Evolutionary conservation across 2,888 invertebrate genomes (phyloP), one percentile per base, ranked within the genome.

Genomic region (Drosophila neotestacea): DNA sequence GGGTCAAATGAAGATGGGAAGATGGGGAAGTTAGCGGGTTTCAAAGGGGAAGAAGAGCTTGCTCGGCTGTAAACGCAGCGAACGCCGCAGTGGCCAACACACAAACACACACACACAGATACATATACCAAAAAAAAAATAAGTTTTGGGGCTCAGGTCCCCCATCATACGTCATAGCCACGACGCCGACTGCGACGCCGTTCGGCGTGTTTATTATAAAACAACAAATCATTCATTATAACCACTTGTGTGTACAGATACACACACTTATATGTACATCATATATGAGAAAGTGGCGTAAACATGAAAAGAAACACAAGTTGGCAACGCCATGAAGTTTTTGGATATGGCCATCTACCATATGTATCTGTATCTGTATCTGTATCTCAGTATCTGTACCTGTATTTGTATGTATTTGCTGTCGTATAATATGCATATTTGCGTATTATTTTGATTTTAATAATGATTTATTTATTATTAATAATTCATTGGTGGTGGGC

Each of bases 391-490:
- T 68, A 68, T 56, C 59, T 51, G 59, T 54, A n/a, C 34, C 13
- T 48, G 58, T 63, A 56, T 62, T 38, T 47, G 46, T 64, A 46
- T 44, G n/a, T 44, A 6, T n/a, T 62, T 54, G 61, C 70, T 81
- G 81, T 87, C 79, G 51, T 76, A 75, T 86, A 89, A 81, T 89
- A 83, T 90, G 86, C 80, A 89, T 81, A 90, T 90, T 88, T 89
- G 88, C 79, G 89, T 85, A 80, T 83, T 89, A 91, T 88, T 91
- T 89, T 90, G 90, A 91, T 88, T 90, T 90, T 90, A 90, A 90
- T 91, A 91, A 87, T 91, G 91, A 91, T 91, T 91, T 91, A 91
- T 91, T 91, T 91, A 90, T 91, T 90, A 89, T 91, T 90, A 91
- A 91, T 91, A 91, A 91, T 90, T 90, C 91, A 91, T 91, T 90